Evolutionary conservation across 2,113 vertebrate genomes (phyloP).

Genomic region (Brachyhypopomus gauderio): DNA sequence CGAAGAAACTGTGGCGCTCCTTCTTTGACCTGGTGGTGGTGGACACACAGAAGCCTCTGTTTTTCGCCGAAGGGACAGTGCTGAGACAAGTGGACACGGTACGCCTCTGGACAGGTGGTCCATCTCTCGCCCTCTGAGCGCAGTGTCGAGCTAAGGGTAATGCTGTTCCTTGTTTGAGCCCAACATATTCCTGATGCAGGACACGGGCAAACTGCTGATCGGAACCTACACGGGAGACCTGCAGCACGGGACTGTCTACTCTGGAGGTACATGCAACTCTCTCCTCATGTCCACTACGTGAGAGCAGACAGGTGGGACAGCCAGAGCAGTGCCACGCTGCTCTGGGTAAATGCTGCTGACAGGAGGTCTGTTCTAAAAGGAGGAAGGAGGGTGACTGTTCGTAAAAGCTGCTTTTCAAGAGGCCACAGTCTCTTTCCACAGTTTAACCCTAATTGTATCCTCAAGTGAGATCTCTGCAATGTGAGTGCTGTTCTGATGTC

Average conservation of each 20-base stretch:
- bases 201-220: slow-evolving; percentile 81
- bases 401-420: too few relatives aligned
- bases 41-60: slow-evolving; percentile 81
- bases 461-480: too few relatives aligned
- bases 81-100: slow-evolving; percentile 85
- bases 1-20: slow-evolving; percentile 70
- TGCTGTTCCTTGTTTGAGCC: too few relatives aligned
- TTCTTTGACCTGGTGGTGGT: slow-evolving; percentile 84
- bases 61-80: slow-evolving; percentile 81
- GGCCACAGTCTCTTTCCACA: too few relatives aligned
- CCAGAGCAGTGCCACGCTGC: neutral
- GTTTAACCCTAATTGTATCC: too few relatives aligned
- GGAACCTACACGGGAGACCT: slow-evolving; percentile 83
- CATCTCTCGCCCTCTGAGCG: neutral
- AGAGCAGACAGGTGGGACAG: neutral
- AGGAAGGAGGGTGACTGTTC: too few relatives aligned
- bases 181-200: slow-evolving; percentile 61
- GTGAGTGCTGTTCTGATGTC: too few relatives aligned
- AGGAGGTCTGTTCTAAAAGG: too few relatives aligned
- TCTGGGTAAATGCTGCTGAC: too few relatives aligned
- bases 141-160: neutral
- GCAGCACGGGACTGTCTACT: slow-evolving; percentile 82
- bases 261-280: slow-evolving; percentile 70
- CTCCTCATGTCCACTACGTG: neutral
- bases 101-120: neutral